These are phyloP conservation scores for Hermatobates lingyangjiaoensis DNA, from an alignment of 1,140 invertebrate genomes.

Conservation along the genomic window DNA sequence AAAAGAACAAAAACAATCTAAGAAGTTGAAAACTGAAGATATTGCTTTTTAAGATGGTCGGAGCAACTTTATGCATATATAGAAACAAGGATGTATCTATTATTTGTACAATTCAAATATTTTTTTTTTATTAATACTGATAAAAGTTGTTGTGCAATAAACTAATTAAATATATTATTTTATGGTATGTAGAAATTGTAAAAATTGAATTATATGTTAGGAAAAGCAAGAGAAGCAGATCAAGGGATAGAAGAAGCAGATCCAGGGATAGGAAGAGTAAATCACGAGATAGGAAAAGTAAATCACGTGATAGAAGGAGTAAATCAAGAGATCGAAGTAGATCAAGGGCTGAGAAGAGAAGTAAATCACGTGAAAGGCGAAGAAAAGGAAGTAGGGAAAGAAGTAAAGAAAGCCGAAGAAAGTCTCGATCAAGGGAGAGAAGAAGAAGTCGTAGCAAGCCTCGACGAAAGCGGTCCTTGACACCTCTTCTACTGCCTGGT, in stretches of 20 bases:
- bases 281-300: constrained; percentile 16
- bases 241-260: constrained; percentile 15
- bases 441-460: constrained; percentile 14
- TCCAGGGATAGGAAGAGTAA: constrained; percentile 13
- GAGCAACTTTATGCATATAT: too few relatives aligned
- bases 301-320: constrained; percentile 19
- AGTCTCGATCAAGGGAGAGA: constrained; percentile 21
- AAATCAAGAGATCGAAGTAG: constrained; percentile 9
- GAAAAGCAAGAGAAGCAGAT: constrained; percentile 13
- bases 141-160: too few relatives aligned
- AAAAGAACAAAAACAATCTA: too few relatives aligned
- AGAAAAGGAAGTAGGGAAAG: constrained; percentile 23
- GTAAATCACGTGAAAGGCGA: constrained; percentile 15
- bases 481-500: constrained; percentile 26
- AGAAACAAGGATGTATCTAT: too few relatives aligned
- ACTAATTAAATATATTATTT: too few relatives aligned
- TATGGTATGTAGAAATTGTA: too few relatives aligned
- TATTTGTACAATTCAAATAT: too few relatives aligned
- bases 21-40: too few relatives aligned
- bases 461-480: constrained; percentile 27
- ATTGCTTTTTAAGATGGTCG: too few relatives aligned
- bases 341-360: constrained; percentile 9
- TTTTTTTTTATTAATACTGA: too few relatives aligned
- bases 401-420: constrained; percentile 23
- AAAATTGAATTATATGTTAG: constrained; percentile 1